These are phyloP conservation scores for Anthophora plumipes DNA, from an alignment of 2,888 invertebrate species.

Conservation along the genomic window DNA sequence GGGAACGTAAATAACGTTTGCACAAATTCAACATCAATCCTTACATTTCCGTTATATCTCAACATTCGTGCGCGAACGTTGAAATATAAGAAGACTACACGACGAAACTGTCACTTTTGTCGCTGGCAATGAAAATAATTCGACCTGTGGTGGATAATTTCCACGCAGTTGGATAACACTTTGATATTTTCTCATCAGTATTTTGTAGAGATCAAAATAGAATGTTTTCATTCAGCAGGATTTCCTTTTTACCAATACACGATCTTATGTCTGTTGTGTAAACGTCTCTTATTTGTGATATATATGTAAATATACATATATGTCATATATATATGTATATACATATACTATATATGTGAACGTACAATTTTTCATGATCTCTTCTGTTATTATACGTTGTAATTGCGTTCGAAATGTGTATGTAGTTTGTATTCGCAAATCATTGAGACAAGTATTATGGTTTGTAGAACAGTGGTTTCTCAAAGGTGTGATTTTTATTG, in stretches of 20 bases:
- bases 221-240: constrained; percentile 12
- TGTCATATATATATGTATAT: no score
- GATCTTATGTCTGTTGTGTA: constrained; percentile 30
- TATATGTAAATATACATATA: no score
- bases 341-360: constrained; percentile 36
- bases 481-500: constrained; percentile 39
- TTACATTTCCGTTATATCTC: not conserved
- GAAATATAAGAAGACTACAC: constrained; percentile 19
- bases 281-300: constrained; percentile 15
- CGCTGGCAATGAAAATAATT: constrained; percentile 54
- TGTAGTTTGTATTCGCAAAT: constrained; percentile 56
- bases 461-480: constrained; percentile 49
- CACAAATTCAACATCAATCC: not conserved
- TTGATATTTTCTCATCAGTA: constrained; percentile 61
- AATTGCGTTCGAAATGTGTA: constrained; percentile 58
- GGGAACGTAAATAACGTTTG: not conserved
- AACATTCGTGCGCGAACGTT: not conserved
- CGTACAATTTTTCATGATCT: constrained; percentile 68
- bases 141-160: constrained; percentile 48
- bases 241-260: constrained; percentile 11
- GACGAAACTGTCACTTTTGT: constrained; percentile 7
- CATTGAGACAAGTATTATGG: constrained; percentile 37
- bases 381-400: constrained; percentile 55
- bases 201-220: constrained; percentile 41
- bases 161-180: constrained; percentile 33